Conservation (phyloP, 2,797 vertebrate species). For the Acipenser ruthenus region DNA sequence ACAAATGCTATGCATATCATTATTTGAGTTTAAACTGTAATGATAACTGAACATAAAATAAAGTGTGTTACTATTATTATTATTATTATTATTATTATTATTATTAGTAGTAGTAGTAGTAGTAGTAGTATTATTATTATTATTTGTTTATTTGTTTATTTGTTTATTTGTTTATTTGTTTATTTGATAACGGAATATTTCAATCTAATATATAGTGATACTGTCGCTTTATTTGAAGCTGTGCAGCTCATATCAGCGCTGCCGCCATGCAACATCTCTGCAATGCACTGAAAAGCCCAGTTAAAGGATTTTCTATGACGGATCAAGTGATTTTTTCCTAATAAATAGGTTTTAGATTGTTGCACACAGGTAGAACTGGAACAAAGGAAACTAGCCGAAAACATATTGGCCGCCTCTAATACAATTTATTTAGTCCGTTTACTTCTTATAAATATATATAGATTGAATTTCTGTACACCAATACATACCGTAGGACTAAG, state of each 20-base stretch:
- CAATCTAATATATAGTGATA: not conserved
- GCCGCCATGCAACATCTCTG: slow-evolving; percentile 5
- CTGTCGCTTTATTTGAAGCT: not conserved
- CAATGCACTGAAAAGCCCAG: slow-evolving; percentile 53
- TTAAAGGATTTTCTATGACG: slow-evolving; percentile 72
- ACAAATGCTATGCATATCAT: too few species aligned
- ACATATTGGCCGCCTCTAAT: slow-evolving; percentile 75
- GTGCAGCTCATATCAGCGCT: not conserved
- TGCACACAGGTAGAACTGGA: slow-evolving; percentile 69
- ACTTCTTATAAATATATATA: slow-evolving; percentile 76
- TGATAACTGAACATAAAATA: too few species aligned
- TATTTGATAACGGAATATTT: too few species aligned
- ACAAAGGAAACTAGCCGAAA: slow-evolving; percentile 71
- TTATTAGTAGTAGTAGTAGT: too few species aligned
- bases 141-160: too few species aligned
- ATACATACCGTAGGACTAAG: slow-evolving; percentile 59
- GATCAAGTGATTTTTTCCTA: slow-evolving; percentile 73
- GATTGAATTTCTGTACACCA: slow-evolving; percentile 73
- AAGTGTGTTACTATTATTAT: too few species aligned
- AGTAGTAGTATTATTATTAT: too few species aligned
- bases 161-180: too few species aligned
- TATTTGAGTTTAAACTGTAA: too few species aligned
- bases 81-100: too few species aligned
- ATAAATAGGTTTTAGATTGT: slow-evolving; percentile 80
- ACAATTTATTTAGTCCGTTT: slow-evolving; percentile 82